Evolutionary conservation across 2,797 vertebrate genomes (phyloP).

Genomic region (Lemur catta): DNA sequence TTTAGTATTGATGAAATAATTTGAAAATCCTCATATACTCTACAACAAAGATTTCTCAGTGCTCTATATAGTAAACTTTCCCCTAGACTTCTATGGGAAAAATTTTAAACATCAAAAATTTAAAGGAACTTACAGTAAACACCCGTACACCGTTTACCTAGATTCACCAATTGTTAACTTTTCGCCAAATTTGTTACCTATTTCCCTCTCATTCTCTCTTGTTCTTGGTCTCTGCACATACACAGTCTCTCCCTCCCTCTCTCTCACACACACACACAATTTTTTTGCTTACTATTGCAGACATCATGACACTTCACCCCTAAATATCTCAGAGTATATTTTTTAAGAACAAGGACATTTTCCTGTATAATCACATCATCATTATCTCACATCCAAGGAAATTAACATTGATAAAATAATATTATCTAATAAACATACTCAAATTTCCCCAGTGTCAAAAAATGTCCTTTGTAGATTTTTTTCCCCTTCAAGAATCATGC

Average conservation of each 20-base stretch:
- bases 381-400: not conserved
- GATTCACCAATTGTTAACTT: not conserved
- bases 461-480: not conserved
- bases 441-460: not conserved
- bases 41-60: not conserved
- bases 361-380: not conserved
- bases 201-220: not conserved
- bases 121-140: not conserved
- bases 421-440: not conserved
- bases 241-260: no score
- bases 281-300: not conserved
- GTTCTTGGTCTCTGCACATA: not conserved
- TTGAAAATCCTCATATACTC: conserved; percentile 27
- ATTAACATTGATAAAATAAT: conserved; percentile 3
- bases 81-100: not conserved
- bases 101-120: conserved; percentile 18
- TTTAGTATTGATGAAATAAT: conserved; percentile 43
- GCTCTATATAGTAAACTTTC: not conserved
- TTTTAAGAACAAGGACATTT: not conserved
- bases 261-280: not conserved
- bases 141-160: not conserved
- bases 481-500: not conserved
- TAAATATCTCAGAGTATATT: not conserved
- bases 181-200: not conserved
- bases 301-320: not conserved